Evolutionary conservation across 1,140 invertebrate species (phyloP).

Genomic region (Dinoponera quadriceps): DNA sequence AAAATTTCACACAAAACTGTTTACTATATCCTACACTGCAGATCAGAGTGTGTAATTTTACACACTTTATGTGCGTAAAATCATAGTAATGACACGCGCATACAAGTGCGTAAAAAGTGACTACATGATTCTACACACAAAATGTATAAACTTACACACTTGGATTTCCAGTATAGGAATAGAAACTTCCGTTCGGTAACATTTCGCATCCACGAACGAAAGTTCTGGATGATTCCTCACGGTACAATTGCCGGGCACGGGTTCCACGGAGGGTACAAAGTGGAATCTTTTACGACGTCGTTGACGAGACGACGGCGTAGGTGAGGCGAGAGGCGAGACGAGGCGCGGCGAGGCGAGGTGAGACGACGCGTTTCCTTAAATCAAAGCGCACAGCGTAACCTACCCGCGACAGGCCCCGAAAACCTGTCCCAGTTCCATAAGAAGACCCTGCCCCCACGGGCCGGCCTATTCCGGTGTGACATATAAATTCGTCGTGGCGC

Average conservation of each 20-base stretch:
- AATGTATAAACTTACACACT: too few species aligned
- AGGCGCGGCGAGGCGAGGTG: constrained; percentile 53
- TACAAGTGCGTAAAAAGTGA: too few species aligned
- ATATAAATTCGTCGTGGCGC: constrained; percentile 78
- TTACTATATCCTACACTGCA: too few species aligned
- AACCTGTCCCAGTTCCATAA: constrained; percentile 77
- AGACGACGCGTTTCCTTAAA: constrained; percentile 70
- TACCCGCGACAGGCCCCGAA: constrained; percentile 57
- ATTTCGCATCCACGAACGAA: constrained; percentile 6
- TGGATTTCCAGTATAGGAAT: too few species aligned
- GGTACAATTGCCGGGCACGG: constrained; percentile 1
- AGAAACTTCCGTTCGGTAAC: background rate
- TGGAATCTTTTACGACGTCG: constrained; percentile 72
- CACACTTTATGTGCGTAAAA: too few species aligned
- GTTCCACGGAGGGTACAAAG: constrained; percentile 42
- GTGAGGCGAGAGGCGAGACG: constrained; percentile 49
- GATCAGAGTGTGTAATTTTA: too few species aligned
- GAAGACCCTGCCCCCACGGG: constrained; percentile 67
- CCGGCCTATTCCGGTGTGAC: constrained; percentile 75
- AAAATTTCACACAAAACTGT: too few species aligned
- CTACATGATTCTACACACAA: too few species aligned
- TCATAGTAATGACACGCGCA: too few species aligned
- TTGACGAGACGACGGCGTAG: constrained; percentile 60
- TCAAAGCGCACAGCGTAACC: constrained; percentile 62
- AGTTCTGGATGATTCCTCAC: constrained; percentile 29